These are phyloP conservation scores for Craniophora ligustri DNA, from an alignment of 2,888 invertebrate species.

Conservation along the genomic window DNA sequence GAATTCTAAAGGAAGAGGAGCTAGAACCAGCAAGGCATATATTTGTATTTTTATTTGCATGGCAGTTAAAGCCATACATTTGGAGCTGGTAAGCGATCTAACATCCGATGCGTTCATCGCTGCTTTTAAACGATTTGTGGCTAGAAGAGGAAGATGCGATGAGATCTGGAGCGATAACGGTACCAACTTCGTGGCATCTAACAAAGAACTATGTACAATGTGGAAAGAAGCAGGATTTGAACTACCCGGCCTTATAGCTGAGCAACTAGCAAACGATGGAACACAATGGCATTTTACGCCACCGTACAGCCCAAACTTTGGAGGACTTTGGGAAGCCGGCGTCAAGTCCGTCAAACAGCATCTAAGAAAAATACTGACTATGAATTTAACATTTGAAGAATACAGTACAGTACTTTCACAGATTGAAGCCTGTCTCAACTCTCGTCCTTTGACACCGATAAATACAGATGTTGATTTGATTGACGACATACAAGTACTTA, in stretches of 20 bases:
- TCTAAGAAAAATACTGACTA: constrained; percentile 12
- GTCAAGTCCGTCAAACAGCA: constrained; percentile 28
- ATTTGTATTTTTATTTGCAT: constrained; percentile 53
- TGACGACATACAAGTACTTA: constrained; percentile 32
- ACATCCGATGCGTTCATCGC: constrained; percentile 53
- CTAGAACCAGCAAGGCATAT: constrained; percentile 45
- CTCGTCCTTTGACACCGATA: constrained; percentile 12
- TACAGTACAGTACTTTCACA: constrained; percentile 11
- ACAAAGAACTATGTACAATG: constrained; percentile 16
- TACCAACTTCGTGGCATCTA: constrained; percentile 45
- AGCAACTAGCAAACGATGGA: constrained; percentile 19
- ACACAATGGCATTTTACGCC: constrained; percentile 53
- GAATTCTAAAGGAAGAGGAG: constrained; percentile 46
- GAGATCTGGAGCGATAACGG: constrained; percentile 20
- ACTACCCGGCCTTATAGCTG: not conserved
- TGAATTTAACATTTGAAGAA: constrained; percentile 18
- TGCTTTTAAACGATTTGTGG: constrained; percentile 26
- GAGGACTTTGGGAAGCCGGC: constrained; percentile 38
- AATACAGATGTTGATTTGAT: constrained; percentile 7
- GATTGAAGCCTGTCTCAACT: constrained; percentile 13
- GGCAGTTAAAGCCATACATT: constrained; percentile 53
- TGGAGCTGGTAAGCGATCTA: constrained; percentile 58
- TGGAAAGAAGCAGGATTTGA: constrained; percentile 1
- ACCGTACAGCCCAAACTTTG: constrained; percentile 42
- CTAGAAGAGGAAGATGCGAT: too few species aligned